phyloP scores from a whole-genome alignment of 2,888 invertebrate species.

The Drosophila greeni region DNA sequence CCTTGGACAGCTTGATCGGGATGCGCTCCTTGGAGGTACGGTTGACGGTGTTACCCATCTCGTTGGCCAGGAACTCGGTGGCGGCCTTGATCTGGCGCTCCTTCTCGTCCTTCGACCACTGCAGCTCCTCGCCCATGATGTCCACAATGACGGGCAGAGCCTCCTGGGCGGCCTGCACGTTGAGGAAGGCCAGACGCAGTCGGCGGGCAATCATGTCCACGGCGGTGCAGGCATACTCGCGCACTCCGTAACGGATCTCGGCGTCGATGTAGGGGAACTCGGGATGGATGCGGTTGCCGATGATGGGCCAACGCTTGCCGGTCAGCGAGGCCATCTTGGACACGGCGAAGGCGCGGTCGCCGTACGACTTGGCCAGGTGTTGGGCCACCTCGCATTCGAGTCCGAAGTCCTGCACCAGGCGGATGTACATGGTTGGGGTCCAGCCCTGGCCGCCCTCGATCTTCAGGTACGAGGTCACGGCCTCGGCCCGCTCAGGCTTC shows the following conservation, averaged over 20 bases:
- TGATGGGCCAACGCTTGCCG: conserved; percentile 98
- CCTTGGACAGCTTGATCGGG: conserved; percentile 94
- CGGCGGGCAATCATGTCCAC: conserved; percentile 98
- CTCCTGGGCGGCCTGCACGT: conserved; percentile 97
- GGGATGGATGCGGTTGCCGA: conserved; percentile 96
- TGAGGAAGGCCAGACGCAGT: conserved; percentile 95
- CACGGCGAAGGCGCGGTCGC: conserved; percentile 98
- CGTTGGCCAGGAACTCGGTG: conserved; percentile 90
- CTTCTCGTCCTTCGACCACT: conserved; percentile 90
- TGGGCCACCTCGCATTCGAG: conserved; percentile 98
- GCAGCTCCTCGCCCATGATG: conserved; percentile 97
- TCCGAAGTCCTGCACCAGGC: conserved; percentile 99
- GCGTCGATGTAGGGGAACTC: conserved; percentile 99
- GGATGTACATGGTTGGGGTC: conserved; percentile 98
- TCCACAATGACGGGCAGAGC: conserved; percentile 94
- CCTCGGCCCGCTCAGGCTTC: conserved; percentile 83
- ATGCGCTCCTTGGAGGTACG: conserved; percentile 91
- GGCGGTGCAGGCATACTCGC: conserved; percentile 97
- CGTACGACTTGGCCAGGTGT: conserved; percentile 96
- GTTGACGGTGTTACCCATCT: conserved; percentile 98
- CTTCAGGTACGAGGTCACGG: conserved; percentile 93
- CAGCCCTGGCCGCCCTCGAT: conserved; percentile 98
- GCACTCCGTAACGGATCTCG: conserved; percentile 93
- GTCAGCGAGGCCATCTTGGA: conserved; percentile 97
- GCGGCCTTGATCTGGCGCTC: conserved; percentile 90